Percentiles rank a stretch among this genome's conserved stretches.
Conservation (phyloP, 64 coral and sea anemone genomes). For the Cladopsammia gracilis region DNA sequence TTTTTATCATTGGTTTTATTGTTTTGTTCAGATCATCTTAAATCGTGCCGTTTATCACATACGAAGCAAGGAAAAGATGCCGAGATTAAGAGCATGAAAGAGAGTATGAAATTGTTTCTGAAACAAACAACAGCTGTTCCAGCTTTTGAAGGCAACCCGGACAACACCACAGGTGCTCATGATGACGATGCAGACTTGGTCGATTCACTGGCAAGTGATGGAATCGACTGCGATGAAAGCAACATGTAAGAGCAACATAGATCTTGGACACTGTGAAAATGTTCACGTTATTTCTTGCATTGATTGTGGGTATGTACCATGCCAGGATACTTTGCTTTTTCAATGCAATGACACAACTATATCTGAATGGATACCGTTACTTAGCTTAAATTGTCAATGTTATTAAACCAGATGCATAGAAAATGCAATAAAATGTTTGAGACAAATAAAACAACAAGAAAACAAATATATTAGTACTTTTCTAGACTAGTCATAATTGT, state of each 20-base stretch:
- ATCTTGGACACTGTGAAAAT: neutral
- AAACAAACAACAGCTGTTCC: neutral
- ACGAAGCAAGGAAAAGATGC: constrained; percentile 3
- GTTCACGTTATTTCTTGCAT: neutral
- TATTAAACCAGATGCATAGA: too few species aligned
- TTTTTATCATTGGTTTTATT: neutral
- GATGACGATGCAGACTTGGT: neutral
- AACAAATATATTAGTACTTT: neutral
- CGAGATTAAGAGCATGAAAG: neutral
- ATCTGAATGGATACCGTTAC: too few species aligned
- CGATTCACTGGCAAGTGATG: neutral
- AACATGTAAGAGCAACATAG: constrained; percentile 3
- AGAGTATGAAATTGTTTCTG: neutral
- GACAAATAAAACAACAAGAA: neutral
- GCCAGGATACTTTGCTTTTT: too few species aligned
- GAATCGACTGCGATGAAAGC: constrained; percentile 4
- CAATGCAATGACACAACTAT: too few species aligned
- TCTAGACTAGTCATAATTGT: neutral
- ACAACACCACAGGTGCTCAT: neutral
- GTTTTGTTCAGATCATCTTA: constrained; percentile 31
- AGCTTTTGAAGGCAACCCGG: neutral
- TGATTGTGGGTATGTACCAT: too few species aligned
- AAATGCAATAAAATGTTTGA: too few species aligned
- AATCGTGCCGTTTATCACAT: constrained; percentile 14
- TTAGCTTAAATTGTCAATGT: too few species aligned